Evolutionary conservation across 2,888 invertebrate species (phyloP), one percentile per base, ranked within the genome.

Genomic region (Ectemnius lituratus): DNA sequence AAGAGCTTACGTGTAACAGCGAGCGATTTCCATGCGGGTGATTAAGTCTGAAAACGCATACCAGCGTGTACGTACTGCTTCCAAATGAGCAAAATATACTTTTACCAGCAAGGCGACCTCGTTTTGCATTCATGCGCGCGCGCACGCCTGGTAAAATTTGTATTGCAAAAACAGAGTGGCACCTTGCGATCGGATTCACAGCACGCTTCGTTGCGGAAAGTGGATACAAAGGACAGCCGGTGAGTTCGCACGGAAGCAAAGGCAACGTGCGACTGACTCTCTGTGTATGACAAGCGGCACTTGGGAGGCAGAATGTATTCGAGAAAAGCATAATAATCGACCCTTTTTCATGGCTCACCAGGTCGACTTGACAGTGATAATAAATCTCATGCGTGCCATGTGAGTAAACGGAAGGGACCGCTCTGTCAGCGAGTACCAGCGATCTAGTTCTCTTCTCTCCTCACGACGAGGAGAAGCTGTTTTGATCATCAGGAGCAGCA

Each of bases 391-490:
- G 63, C 27, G 16, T 46, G 61, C 70, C 84, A 84, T 75, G 85
- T 84, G 84, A 78, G 78, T 84, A 84, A 84, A 84, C 84, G 73
- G 37, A 67, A 79, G 73, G 52, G 65, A 79, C 11, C 23, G 16
- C 72, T 18, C 74, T 81, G 82, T 84, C 83, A 85, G 82, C 84
- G 84, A 62, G 61, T 61, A 61, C 27, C 47, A 73, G 60, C 67
- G 71, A 81, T 82, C 67, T 47, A 69, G 68, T 28, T 47, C 4
- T 6, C 8, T 18, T 14, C 58, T 23, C 67, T 60, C 52, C 63
- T 49, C 67, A 37, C 37, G 37, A 11, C 16, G 1, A 28, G 14
- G 65, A 70, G 65, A 70, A 69, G 63, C 73, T 73, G 82, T 73
- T 82, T 81, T 74, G 81, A 81, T 73, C 75, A 81, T 82, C 68